A percentile compares a stretch with the other conserved stretches of the same genome.
These are phyloP conservation scores for Hemiscyllium ocellatum DNA, from an alignment of 2,113 vertebrate species.

Conservation along the genomic window DNA sequence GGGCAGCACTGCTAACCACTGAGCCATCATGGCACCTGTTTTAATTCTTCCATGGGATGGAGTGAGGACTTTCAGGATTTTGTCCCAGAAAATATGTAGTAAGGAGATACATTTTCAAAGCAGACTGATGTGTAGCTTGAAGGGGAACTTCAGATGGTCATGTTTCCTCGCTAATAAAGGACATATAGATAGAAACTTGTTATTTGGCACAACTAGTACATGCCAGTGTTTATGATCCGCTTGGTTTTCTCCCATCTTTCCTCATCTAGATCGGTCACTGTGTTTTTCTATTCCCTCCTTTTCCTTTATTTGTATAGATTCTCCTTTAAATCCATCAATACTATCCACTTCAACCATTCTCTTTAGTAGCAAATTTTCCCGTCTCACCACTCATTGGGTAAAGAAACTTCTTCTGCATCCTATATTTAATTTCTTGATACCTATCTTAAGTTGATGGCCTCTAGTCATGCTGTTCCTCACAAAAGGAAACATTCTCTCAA, in stretches of 20 bases:
- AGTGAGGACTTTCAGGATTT: background rate
- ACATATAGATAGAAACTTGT: background rate
- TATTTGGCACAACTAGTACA: background rate
- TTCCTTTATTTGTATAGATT: too few species aligned
- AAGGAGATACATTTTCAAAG: background rate
- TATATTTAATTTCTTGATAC: background rate
- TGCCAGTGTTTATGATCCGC: background rate
- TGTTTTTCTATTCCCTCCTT: background rate
- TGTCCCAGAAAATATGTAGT: background rate
- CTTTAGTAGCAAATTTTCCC: background rate
- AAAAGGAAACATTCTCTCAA: background rate
- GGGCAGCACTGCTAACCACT: too few species aligned
- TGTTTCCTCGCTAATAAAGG: background rate
- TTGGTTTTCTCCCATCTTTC: background rate
- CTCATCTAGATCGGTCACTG: background rate
- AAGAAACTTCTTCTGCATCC: background rate
- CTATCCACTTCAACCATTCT: background rate
- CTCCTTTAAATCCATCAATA: background rate
- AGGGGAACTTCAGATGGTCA: background rate
- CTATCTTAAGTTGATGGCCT: background rate
- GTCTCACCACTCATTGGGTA: background rate
- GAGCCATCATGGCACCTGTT: background rate
- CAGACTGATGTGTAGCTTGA: background rate
- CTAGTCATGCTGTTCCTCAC: background rate
- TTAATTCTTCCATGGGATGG: background rate